Percentiles rank a stretch among this genome's conserved stretches.
Evolutionary conservation across 2,888 invertebrate genomes (phyloP).

Genomic region (Limenitis camilla): DNA sequence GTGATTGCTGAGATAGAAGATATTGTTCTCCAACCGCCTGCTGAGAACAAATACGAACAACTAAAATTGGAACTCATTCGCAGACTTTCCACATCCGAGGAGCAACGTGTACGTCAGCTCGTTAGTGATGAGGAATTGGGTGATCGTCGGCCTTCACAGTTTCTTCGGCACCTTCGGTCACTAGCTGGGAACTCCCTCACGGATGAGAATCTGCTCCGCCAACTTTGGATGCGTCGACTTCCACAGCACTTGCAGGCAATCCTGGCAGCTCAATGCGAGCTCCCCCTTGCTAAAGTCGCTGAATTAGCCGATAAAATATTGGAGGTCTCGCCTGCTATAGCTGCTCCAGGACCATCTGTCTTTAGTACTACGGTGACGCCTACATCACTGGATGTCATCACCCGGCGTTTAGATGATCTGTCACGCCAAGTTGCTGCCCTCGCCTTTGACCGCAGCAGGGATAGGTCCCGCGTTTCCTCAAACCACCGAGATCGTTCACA

Average conservation of each 20-base stretch:
- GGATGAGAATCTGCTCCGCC: neutral
- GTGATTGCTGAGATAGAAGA: no score
- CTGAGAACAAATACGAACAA: no score
- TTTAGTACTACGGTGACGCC: neutral
- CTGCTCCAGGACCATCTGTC: neutral
- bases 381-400: neutral
- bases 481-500: no score
- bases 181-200: neutral
- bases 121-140: neutral
- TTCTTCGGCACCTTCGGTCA: neutral
- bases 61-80: no score
- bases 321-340: neutral
- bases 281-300: neutral
- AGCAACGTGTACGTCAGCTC: no score
- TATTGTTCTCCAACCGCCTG: no score
- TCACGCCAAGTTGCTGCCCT: neutral
- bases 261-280: neutral
- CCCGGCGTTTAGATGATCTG: neutral
- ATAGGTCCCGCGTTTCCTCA: no score
- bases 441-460: neutral
- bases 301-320: no score
- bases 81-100: no score
- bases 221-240: neutral
- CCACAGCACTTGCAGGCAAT: conserved; percentile 1
- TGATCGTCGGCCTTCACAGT: conserved; percentile 1